Percentiles rank a stretch among this genome's conserved stretches.
Evolutionary conservation across 2,797 vertebrate genomes (phyloP).

Genomic region (Epinephelus malabaricus): DNA sequence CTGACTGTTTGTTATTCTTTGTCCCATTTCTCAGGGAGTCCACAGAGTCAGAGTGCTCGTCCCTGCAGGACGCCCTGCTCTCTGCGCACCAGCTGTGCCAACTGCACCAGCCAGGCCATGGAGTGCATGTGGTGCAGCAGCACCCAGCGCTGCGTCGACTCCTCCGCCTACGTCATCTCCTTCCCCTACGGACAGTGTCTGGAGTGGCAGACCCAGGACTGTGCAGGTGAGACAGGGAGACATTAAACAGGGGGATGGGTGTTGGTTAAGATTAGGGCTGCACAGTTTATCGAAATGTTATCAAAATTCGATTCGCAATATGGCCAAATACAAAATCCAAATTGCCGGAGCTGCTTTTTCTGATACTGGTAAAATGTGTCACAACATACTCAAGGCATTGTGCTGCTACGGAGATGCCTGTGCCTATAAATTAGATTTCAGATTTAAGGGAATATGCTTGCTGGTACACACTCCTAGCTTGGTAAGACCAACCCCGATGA

Average conservation of each 20-base stretch:
- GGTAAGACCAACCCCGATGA: too few species aligned
- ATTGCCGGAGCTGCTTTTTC: too few species aligned
- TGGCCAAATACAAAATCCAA: too few species aligned
- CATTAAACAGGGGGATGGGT: too few species aligned
- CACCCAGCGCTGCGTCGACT: slow-evolving; percentile 92
- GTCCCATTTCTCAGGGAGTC: slow-evolving; percentile 46
- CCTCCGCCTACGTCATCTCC: slow-evolving; percentile 95
- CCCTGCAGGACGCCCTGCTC: slow-evolving; percentile 93
- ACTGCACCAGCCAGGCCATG: slow-evolving; percentile 96
- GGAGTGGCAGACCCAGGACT: slow-evolving; percentile 93
- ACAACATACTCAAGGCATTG: too few species aligned
- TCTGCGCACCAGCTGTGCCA: slow-evolving; percentile 88
- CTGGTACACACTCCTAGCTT: too few species aligned
- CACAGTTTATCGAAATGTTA: too few species aligned
- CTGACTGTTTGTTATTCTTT: background rate
- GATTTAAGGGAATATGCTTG: too few species aligned
- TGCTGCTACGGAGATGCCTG: too few species aligned
- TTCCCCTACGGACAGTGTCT: slow-evolving; percentile 97
- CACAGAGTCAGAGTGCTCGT: slow-evolving; percentile 84
- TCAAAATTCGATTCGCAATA: too few species aligned
- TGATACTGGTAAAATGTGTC: too few species aligned
- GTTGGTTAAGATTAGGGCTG: background rate
- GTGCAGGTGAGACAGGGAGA: slow-evolving; percentile 60
- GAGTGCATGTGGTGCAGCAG: slow-evolving; percentile 98
- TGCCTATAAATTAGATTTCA: too few species aligned